These are phyloP conservation scores for Meloe dianella DNA, from an alignment of 2,888 invertebrate genomes.

Conservation along the genomic window DNA sequence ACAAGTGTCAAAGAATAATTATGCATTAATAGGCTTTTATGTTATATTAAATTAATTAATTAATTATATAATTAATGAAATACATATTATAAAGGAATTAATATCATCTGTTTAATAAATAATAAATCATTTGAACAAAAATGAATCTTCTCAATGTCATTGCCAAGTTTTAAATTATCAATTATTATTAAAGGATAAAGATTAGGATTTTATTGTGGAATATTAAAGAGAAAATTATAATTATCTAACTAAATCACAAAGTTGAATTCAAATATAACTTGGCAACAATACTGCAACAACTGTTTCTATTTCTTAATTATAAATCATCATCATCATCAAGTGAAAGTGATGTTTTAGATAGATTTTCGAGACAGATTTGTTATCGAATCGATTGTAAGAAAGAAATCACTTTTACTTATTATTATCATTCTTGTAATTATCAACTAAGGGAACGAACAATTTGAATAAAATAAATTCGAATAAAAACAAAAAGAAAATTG, in stretches of 20 bases:
- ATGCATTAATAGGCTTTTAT: not conserved
- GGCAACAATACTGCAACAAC: not conserved
- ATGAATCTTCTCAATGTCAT: not conserved
- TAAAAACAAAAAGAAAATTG: not conserved
- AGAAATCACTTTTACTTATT: not conserved
- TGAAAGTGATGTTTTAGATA: not conserved
- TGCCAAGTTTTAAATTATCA: not conserved
- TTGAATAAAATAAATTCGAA: not conserved
- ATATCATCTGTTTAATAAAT: too few species aligned
- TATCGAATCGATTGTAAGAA: not conserved
- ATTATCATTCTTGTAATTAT: not conserved
- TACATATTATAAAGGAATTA: too few species aligned
- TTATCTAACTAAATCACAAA: slow-evolving; percentile 10
- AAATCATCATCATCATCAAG: not conserved
- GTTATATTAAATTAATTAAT: not conserved
- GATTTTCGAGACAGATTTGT: not conserved
- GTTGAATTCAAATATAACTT: not conserved
- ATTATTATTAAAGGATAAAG: not conserved
- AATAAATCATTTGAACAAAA: not conserved
- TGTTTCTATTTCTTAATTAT: not conserved
- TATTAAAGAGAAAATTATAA: not conserved
- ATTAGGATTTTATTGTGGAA: not conserved
- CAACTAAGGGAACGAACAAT: not conserved
- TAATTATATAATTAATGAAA: not conserved
- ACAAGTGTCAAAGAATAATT: not conserved